Percentiles rank a stretch among this genome's conserved stretches.
phyloP scores from a whole-genome alignment of 2,113 vertebrate genomes.

The Microcebus jonahi region DNA sequence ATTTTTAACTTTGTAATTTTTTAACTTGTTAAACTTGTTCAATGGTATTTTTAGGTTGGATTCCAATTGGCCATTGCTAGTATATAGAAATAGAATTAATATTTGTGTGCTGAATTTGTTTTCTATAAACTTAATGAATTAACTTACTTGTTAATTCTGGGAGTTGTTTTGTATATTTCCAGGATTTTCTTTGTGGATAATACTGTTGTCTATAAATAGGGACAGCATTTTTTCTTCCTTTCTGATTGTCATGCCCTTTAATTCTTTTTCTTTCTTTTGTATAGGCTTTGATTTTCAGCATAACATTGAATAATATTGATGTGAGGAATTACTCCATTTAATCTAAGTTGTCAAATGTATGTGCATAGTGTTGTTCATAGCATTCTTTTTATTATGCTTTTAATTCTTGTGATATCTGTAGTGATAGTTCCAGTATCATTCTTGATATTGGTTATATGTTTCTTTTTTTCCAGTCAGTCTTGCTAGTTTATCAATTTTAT shows the following conservation, averaged over 20 bases:
- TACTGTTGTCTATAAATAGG: neutral
- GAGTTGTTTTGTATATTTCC: neutral
- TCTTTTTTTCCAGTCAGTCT: neutral
- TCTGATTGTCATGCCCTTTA: neutral
- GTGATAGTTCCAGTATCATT: too few species aligned
- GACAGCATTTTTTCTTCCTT: neutral
- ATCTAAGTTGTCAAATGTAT: neutral
- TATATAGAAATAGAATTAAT: neutral
- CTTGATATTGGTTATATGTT: neutral
- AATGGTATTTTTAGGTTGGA: neutral
- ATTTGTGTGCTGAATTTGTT: neutral
- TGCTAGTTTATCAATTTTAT: neutral
- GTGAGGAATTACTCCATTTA: neutral
- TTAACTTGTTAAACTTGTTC: neutral
- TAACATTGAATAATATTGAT: neutral
- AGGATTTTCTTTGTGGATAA: neutral
- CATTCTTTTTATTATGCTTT: neutral
- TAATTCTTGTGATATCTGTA: too few species aligned
- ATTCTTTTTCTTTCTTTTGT: neutral
- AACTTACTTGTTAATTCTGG: neutral
- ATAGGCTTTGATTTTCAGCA: neutral
- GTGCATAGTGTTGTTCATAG: neutral
- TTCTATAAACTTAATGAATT: neutral
- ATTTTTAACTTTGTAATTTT: neutral
- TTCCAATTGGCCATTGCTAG: neutral